Conservation (phyloP, 2,888 invertebrate genomes). For the Cynaeus angustus region DNA sequence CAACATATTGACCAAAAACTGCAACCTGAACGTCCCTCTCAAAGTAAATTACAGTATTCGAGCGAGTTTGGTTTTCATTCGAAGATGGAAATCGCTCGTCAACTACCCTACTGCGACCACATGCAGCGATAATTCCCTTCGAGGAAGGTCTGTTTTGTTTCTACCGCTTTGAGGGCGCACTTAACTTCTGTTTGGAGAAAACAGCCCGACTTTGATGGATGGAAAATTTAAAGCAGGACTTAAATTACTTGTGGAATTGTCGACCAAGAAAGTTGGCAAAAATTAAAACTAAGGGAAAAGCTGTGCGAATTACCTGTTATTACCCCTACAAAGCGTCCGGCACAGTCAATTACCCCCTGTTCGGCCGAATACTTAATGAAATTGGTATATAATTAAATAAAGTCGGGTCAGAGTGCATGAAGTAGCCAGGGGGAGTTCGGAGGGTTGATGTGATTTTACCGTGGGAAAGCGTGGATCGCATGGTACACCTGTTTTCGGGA, state of each 20-base stretch:
- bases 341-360: slow-evolving; percentile 45
- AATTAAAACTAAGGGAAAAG: background rate
- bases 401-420: slow-evolving; percentile 50
- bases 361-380: slow-evolving; percentile 48
- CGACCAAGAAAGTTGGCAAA: too few relatives aligned
- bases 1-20: slow-evolving; percentile 8
- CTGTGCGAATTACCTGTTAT: slow-evolving; percentile 31
- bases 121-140: slow-evolving; percentile 30
- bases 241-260: slow-evolving; percentile 4
- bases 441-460: slow-evolving; percentile 66
- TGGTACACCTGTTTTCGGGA: slow-evolving; percentile 60
- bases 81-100: slow-evolving; percentile 20
- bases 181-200: slow-evolving; percentile 33
- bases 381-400: slow-evolving; percentile 49
- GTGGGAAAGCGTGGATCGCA: slow-evolving; percentile 62
- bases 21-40: slow-evolving; percentile 6
- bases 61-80: slow-evolving; percentile 11
- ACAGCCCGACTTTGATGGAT: slow-evolving; percentile 24
- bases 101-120: slow-evolving; percentile 10
- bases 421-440: slow-evolving; percentile 49
- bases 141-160: slow-evolving; percentile 38
- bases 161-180: slow-evolving; percentile 23
- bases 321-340: slow-evolving; percentile 15
- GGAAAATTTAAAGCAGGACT: slow-evolving; percentile 24
- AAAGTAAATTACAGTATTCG: slow-evolving; percentile 5